Evolutionary conservation across 2,888 invertebrate genomes (phyloP).

Genomic region (Oscheius sp.): DNA sequence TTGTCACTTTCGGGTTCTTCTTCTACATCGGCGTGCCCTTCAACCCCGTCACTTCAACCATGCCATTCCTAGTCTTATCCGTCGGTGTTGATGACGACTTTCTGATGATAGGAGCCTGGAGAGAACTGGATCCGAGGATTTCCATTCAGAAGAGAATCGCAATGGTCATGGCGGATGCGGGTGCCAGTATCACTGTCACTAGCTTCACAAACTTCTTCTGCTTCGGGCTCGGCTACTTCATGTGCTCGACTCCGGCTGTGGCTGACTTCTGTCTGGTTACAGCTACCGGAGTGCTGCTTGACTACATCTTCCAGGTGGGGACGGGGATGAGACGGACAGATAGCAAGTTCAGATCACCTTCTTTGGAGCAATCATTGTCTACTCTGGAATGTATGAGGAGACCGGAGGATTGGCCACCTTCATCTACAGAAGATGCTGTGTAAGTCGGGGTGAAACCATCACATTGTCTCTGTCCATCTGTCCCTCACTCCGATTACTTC

Average conservation of each 20-base stretch:
- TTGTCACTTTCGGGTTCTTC: slow-evolving; percentile 69
- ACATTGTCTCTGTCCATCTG: too few species aligned
- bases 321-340: background rate
- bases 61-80: slow-evolving; percentile 72
- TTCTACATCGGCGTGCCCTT: slow-evolving; percentile 69
- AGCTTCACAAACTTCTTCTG: slow-evolving; percentile 73
- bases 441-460: background rate
- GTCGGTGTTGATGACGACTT: slow-evolving; percentile 72
- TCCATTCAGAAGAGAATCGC: slow-evolving; percentile 59
- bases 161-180: slow-evolving; percentile 72
- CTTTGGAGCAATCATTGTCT: slow-evolving; percentile 70
- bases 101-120: slow-evolving; percentile 72
- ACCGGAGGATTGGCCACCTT: slow-evolving; percentile 67
- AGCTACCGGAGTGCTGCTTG: slow-evolving; percentile 69
- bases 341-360: slow-evolving; percentile 65
- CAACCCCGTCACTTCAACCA: slow-evolving; percentile 72
- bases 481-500: slow-evolving; percentile 2
- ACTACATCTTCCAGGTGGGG: slow-evolving; percentile 67
- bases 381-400: slow-evolving; percentile 67
- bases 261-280: slow-evolving; percentile 72
- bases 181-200: slow-evolving; percentile 72
- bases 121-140: slow-evolving; percentile 65
- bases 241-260: slow-evolving; percentile 72
- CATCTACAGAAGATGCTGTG: slow-evolving; percentile 53
- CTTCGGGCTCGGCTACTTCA: slow-evolving; percentile 71